Percentiles rank a stretch among this genome's conserved stretches.
Evolutionary conservation across 2,797 vertebrate species (phyloP).

Genomic region (Notoglanidium macrostoma): DNA sequence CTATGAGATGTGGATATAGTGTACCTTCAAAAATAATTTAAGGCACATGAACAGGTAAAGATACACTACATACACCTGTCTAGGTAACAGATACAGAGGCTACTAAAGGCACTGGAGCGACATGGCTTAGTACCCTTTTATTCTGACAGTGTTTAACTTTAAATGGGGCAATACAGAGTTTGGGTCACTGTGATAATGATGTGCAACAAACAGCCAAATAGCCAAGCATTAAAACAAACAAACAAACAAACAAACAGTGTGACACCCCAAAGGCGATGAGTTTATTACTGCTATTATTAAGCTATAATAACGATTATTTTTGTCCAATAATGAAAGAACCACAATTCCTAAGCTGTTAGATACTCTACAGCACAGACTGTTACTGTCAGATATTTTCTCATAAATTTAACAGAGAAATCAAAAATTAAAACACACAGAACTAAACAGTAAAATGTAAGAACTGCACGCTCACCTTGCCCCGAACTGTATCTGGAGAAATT

Average conservation of each 20-base stretch:
- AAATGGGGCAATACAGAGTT: neutral
- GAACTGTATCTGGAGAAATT: constrained; percentile 76
- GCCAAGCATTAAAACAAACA: neutral
- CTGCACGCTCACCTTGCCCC: constrained; percentile 79
- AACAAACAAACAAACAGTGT: neutral
- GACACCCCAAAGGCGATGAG: neutral
- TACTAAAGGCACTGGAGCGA: neutral
- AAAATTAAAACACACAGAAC: neutral
- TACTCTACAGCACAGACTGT: neutral
- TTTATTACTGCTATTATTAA: neutral
- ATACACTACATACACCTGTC: neutral
- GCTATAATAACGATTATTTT: neutral
- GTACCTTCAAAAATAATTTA: neutral
- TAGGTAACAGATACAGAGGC: neutral
- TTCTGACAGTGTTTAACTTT: neutral
- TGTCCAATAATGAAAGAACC: neutral
- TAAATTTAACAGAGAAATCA: neutral
- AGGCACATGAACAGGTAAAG: neutral
- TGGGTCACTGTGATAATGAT: neutral
- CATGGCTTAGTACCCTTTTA: neutral
- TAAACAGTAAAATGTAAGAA: neutral
- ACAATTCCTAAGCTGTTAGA: neutral
- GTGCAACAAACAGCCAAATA: neutral
- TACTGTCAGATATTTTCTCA: neutral
- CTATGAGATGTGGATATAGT: neutral